Conservation (phyloP, 1,140 invertebrate genomes). For the Tenebrio molitor region DNA sequence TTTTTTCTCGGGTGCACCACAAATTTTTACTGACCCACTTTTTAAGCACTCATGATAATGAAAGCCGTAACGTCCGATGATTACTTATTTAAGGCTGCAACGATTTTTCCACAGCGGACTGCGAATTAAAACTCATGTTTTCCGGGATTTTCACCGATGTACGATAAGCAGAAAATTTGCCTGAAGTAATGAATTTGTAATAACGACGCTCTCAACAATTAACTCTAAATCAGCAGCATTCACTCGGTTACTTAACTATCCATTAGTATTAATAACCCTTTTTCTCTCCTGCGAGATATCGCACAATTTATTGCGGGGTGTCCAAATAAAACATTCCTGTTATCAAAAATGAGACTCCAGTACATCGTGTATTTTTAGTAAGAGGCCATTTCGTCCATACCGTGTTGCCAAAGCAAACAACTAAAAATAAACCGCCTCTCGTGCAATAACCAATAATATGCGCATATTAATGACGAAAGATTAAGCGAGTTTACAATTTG, state of each 20-base stretch:
- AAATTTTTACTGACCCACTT: slow-evolving; percentile 25
- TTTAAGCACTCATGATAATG: slow-evolving; percentile 5
- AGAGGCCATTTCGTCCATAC: no score
- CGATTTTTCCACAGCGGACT: background rate
- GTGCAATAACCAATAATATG: slow-evolving; percentile 46
- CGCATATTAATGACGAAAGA: slow-evolving; percentile 45
- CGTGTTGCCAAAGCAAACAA: slow-evolving; percentile 1
- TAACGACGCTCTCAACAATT: background rate
- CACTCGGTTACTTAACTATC: background rate
- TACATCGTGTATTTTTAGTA: no score
- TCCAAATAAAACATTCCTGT: background rate
- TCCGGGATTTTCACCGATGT: slow-evolving; percentile 2
- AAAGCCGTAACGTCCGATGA: background rate
- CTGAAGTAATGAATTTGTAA: slow-evolving; percentile 8
- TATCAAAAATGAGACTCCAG: background rate
- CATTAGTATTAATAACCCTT: slow-evolving; percentile 11
- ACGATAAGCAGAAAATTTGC: background rate
- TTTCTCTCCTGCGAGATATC: no score
- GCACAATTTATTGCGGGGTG: no score
- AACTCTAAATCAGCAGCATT: slow-evolving; percentile 4
- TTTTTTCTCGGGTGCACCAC: slow-evolving; percentile 20
- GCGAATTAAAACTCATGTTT: background rate
- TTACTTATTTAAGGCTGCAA: background rate
- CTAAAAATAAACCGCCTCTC: slow-evolving; percentile 34
- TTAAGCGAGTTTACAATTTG: slow-evolving; percentile 43